Evolutionary conservation across 2,797 vertebrate species (phyloP).

Genomic region (Hyperoplus lanceolatus): DNA sequence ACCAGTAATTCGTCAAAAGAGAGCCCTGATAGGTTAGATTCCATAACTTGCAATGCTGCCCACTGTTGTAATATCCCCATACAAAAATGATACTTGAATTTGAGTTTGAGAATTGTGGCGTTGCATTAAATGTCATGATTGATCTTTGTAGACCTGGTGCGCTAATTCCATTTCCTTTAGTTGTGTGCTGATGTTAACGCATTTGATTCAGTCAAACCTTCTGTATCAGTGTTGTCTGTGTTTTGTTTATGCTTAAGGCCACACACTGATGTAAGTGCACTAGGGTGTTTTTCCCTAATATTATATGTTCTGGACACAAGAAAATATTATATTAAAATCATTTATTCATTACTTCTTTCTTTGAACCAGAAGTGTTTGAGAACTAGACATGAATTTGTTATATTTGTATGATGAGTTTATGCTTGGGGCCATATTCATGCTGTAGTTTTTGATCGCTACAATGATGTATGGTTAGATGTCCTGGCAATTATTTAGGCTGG

Average conservation of each 20-base stretch:
- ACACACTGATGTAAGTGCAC: neutral
- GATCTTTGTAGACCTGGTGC: constrained; percentile 4
- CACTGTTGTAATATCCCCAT: neutral
- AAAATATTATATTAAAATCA: too few species aligned
- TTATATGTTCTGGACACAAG: too few species aligned
- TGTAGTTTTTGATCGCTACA: too few species aligned
- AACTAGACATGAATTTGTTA: too few species aligned
- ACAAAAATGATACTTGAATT: neutral
- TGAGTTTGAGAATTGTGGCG: neutral
- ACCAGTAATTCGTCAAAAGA: too few species aligned
- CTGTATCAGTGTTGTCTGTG: constrained; percentile 21
- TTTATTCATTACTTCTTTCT: too few species aligned
- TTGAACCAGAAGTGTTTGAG: too few species aligned
- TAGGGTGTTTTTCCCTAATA: constrained; percentile 18
- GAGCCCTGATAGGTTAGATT: neutral
- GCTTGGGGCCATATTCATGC: too few species aligned
- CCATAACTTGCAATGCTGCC: neutral
- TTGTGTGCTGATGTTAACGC: constrained; percentile 22
- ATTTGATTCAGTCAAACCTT: constrained; percentile 27
- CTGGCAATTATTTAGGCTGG: constrained; percentile 3
- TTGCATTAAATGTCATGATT: constrained; percentile 5
- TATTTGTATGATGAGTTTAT: too few species aligned
- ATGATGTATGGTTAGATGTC: constrained; percentile 35
- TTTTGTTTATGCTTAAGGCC: constrained; percentile 51
- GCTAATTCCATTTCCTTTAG: constrained; percentile 11